phyloP scores from a whole-genome alignment of 92 coral and sea anemone species.

The Zoanthus sociatus region DNA sequence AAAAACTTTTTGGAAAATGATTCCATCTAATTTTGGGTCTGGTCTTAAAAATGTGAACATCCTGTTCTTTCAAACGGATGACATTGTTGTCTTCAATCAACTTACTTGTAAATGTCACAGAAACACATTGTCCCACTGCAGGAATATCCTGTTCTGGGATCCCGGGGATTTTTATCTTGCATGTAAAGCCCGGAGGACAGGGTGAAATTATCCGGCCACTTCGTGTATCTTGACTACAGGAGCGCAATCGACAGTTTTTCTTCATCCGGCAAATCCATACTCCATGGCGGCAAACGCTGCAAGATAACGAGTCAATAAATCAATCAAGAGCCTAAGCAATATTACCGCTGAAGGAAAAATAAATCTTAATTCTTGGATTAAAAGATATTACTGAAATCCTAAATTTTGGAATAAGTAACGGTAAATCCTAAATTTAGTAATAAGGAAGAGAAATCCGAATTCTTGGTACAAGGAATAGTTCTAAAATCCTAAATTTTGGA shows the following conservation, averaged over 20 bases:
- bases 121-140: slow-evolving; percentile 76
- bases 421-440: too few relatives aligned
- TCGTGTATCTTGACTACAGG: slow-evolving; percentile 55
- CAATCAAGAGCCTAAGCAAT: background rate
- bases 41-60: background rate
- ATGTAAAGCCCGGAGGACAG: slow-evolving; percentile 81
- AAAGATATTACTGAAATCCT: too few relatives aligned
- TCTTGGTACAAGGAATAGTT: too few relatives aligned
- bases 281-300: slow-evolving; percentile 85
- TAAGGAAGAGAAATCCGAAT: too few relatives aligned
- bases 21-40: too few relatives aligned
- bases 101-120: slow-evolving; percentile 58
- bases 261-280: slow-evolving; percentile 80
- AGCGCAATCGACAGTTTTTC: slow-evolving; percentile 60
- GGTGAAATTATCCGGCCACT: slow-evolving; percentile 53
- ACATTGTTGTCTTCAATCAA: background rate
- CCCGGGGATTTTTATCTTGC: slow-evolving; percentile 87
- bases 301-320: background rate
- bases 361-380: background rate
- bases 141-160: slow-evolving; percentile 85
- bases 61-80: background rate
- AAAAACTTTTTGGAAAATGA: too few relatives aligned
- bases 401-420: too few relatives aligned
- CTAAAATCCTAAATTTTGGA: too few relatives aligned
- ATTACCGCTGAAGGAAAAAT: background rate